Conservation (phyloP, 2,797 vertebrate species). For the Premnoplex brunnescens region DNA sequence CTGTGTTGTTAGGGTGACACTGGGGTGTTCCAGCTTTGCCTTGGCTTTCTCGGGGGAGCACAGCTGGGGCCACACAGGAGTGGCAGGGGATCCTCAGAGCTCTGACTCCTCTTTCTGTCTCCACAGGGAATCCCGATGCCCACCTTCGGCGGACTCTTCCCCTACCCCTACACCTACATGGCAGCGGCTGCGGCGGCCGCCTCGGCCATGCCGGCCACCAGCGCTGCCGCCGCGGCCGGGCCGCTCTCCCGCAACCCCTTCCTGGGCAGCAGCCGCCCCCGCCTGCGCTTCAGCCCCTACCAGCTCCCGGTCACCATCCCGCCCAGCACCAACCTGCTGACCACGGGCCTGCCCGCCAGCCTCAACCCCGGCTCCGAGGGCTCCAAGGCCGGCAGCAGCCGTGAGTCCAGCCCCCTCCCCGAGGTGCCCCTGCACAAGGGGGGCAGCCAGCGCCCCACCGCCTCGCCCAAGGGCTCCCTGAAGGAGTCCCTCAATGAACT, state of each 20-base stretch:
- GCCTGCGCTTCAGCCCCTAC: constrained; percentile 96
- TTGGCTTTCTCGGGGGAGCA: fast-evolving
- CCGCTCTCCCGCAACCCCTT: constrained; percentile 76
- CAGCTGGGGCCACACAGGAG: fast-evolving
- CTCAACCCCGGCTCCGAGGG: constrained; percentile 83
- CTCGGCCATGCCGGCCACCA: constrained; percentile 88
- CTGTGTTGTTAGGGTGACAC: not conserved
- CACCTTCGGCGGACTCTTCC: constrained; percentile 95
- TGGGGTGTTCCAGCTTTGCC: fast-evolving
- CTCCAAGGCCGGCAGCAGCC: constrained; percentile 89
- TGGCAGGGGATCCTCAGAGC: fast-evolving
- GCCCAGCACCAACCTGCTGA: constrained; percentile 88
- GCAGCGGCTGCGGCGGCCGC: constrained; percentile 92
- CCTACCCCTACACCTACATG: constrained; percentile 98
- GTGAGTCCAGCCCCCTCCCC: constrained; percentile 88
- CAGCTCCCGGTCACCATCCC: constrained; percentile 92
- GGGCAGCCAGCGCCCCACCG: constrained; percentile 70
- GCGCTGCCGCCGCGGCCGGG: constrained; percentile 85
- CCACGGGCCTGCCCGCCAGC: constrained; percentile 79
- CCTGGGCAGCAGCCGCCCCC: constrained; percentile 83
- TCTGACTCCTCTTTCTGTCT: not conserved
- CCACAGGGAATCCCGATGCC: constrained; percentile 96
- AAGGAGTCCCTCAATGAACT: constrained; percentile 96
- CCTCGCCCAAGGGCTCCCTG: constrained; percentile 86
- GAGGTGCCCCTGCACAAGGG: constrained; percentile 87